A percentile compares a stretch with the other conserved stretches of the same genome.
Conservation (phyloP, 2,888 invertebrate genomes). For the Nymphalis polychloros region DNA sequence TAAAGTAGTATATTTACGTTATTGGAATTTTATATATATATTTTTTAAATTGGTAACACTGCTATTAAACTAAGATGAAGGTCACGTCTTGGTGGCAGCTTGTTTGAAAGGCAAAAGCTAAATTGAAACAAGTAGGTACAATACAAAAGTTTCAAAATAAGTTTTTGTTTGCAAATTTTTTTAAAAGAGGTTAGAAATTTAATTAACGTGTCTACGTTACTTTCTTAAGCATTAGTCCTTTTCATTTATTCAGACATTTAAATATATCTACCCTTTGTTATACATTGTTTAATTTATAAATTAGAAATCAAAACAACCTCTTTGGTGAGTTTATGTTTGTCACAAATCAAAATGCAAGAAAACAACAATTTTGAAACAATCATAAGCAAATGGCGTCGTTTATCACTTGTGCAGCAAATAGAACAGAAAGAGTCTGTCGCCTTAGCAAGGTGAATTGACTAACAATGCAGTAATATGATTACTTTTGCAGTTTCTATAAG, state of each 20-base stretch:
- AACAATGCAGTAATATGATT: constrained; percentile 41
- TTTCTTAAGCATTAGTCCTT: not conserved
- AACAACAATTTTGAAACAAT: constrained; percentile 72
- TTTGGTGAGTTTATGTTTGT: constrained; percentile 52
- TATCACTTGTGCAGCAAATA: constrained; percentile 52
- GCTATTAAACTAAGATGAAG: constrained; percentile 20
- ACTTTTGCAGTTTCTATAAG: constrained; percentile 37
- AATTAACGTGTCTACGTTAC: not conserved
- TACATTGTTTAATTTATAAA: constrained; percentile 1
- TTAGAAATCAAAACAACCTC: constrained; percentile 46
- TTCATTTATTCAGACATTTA: not conserved
- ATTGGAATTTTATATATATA: not conserved
- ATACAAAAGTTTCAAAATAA: constrained; percentile 14
- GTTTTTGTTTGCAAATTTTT: not conserved
- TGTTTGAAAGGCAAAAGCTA: constrained; percentile 18
- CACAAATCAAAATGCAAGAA: constrained; percentile 64
- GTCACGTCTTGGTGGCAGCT: constrained; percentile 26
- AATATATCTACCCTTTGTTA: not conserved
- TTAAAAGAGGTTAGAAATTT: not conserved
- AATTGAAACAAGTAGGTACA: constrained; percentile 22
- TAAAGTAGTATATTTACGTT: not conserved
- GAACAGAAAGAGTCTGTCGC: constrained; percentile 60
- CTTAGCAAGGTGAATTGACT: constrained; percentile 59
- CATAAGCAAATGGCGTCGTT: constrained; percentile 72
- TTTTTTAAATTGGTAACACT: constrained; percentile 1